Evolutionary conservation across 2,113 vertebrate species (phyloP), one percentile per base, ranked within the genome.

Genomic region (Colossoma macropomum): DNA sequence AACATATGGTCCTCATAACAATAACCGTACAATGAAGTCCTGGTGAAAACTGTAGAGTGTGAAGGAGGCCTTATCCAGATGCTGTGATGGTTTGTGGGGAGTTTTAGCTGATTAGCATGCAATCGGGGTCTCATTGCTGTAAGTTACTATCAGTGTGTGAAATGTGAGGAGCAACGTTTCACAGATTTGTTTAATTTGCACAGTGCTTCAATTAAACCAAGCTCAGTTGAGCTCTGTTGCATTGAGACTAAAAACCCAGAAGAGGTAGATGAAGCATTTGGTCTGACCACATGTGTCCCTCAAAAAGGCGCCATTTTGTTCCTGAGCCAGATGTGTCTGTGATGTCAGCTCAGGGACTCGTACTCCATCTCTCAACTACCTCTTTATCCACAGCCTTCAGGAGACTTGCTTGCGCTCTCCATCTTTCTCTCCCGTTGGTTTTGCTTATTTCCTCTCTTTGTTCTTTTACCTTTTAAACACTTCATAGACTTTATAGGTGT

Each of bases 241-340:
- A 30, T 25, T 84, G 65, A 80, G 81, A 70, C 75, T 2, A 19
- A 77, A 80, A 86, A 70, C 78, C 59, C 81, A 77, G 77, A 84
- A 83, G 66, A 81, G 30, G 52, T 65, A 77, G 60, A 81, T 60
- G 82, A 84, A 81, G 79, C 77, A 81, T 77, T 76, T 78, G 82
- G 66, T 81, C 85, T 78, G 79, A 70, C 82, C 79, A 75, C 74
- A 87, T 87, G 82, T 81, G 70, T 81, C 70, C 74, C 69, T 87
- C 82, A 81, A 82, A 84, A 68, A 79, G 50, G 59, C 54, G 75
- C 80, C 86, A 80, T 88, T 87, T 90, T 90, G 87, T 91, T 90
- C 85, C 87, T 88, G 80, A 79, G 77, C 86, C 92, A 94, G 92
- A 93, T 94, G 92, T 92, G 89, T 83, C 81, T 85, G 83, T 88